Conservation (phyloP, 1,140 invertebrate genomes). For the Marisa cornuarietis region DNA sequence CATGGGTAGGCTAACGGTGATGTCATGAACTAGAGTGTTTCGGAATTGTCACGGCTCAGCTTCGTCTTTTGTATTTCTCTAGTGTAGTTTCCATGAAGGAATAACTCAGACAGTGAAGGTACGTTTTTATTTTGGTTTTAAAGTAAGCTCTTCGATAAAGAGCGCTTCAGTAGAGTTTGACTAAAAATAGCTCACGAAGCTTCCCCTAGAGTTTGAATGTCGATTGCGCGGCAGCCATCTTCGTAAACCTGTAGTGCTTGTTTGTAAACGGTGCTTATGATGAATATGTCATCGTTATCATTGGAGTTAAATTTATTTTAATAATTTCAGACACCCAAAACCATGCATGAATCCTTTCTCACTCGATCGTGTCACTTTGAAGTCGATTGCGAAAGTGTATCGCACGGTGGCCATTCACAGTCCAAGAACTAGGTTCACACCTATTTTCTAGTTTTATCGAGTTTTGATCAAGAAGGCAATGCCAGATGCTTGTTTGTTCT, state of each 20-base stretch:
- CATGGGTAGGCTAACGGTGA: slow-evolving; percentile 26
- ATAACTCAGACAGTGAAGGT: not conserved
- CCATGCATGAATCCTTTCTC: no score
- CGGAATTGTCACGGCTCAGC: not conserved
- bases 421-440: no score
- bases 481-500: no score
- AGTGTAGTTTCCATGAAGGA: not conserved
- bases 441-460: no score
- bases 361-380: no score
- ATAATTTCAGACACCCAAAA: no score
- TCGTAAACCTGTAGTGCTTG: not conserved
- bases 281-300: no score
- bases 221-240: slow-evolving; percentile 27
- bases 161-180: not conserved
- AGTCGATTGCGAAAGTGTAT: no score
- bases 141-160: not conserved
- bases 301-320: no score
- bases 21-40: slow-evolving; percentile 13
- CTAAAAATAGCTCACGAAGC: slow-evolving; percentile 1
- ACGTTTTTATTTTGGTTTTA: not conserved
- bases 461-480: no score
- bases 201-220: slow-evolving; percentile 16
- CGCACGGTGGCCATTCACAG: no score
- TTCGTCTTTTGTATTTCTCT: not conserved
- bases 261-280: no score